Base-by-base conservation (phyloP, 2,797 vertebrate species). In the Sandelia bainsii region DNA sequence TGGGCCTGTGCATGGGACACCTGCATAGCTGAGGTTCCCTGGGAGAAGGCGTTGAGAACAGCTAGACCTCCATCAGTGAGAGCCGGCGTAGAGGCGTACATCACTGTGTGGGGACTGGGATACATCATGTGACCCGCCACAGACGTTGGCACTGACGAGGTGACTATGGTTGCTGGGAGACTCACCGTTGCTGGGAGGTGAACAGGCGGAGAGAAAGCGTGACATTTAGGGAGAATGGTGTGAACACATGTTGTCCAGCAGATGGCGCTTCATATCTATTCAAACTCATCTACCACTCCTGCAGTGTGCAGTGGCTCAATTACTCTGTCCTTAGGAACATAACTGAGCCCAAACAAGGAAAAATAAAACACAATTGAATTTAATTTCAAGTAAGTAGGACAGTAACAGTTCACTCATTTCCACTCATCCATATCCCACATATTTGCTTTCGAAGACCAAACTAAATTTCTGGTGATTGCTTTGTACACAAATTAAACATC, bases 81-180 rank as follows among this genome's bases (percentile, higher is more conserved):
- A 69, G 95, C 84, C 0, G 97, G 96, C 14, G 96, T 95, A 69
- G 97, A 98, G 1, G 98, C 94, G 3, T 99, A 99, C 98, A 99
- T 99, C 86, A 99, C 95, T 0, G 98, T 95, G 17, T 99, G 97
- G 4, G 97, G 96, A 84, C 97, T 97, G 79, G 96, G 95, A 93
- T 99, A 99, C 97, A 99, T 98, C 97, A 99, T 98, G 94, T 99
- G 98, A 91, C 97, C 96, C 8, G 96, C 94, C 92, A 98, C 95
- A 1, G 98, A 97, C 61, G 97, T 96, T 83, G 96, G 96, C 91
- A 98, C 93, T 0, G 97, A 97, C 0, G 97, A 97, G 22, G 97
- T 98, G 95, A 99, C 97, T 85, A 98, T 99, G 89, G 97, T 97
- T 48, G 98, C 97, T 0, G 97, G 97, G 93, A 99, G 94, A 86